Conservation (phyloP, 64 coral and sea anemone species). For the Acropora yongei region DNA sequence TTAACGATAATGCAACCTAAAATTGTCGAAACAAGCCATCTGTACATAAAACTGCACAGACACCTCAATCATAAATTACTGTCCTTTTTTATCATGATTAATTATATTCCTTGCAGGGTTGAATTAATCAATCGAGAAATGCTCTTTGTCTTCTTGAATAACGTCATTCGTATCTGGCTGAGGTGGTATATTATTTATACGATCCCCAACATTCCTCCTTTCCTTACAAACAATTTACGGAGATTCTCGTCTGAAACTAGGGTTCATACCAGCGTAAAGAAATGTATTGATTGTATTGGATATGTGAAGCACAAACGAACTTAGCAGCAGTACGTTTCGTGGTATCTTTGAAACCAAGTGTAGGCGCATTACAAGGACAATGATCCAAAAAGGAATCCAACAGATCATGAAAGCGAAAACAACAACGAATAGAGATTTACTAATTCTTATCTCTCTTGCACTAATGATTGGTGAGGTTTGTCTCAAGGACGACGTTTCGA, state of each 20-base stretch:
- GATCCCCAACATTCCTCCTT: too few relatives aligned
- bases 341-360: background rate
- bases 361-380: slow-evolving; percentile 2
- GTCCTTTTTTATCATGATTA: too few relatives aligned
- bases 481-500: background rate
- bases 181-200: too few relatives aligned
- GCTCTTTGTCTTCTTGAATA: too few relatives aligned
- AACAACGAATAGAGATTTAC: background rate
- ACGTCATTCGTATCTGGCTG: too few relatives aligned
- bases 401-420: slow-evolving; percentile 9
- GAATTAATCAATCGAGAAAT: too few relatives aligned
- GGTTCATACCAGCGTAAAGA: background rate
- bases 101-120: too few relatives aligned
- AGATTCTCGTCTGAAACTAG: background rate
- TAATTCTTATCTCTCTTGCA: background rate
- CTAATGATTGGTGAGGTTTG: background rate
- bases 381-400: slow-evolving; percentile 21
- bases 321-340: background rate
- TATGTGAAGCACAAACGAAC: slow-evolving; percentile 10
- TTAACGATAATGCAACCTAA: too few relatives aligned
- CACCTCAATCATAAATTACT: too few relatives aligned
- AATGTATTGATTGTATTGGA: slow-evolving; percentile 1
- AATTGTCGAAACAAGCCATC: too few relatives aligned
- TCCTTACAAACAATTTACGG: background rate
- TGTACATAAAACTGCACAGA: too few relatives aligned